These are phyloP conservation scores for Tetraneura akinire DNA, from an alignment of 1,140 invertebrate genomes.

Conservation along the genomic window DNA sequence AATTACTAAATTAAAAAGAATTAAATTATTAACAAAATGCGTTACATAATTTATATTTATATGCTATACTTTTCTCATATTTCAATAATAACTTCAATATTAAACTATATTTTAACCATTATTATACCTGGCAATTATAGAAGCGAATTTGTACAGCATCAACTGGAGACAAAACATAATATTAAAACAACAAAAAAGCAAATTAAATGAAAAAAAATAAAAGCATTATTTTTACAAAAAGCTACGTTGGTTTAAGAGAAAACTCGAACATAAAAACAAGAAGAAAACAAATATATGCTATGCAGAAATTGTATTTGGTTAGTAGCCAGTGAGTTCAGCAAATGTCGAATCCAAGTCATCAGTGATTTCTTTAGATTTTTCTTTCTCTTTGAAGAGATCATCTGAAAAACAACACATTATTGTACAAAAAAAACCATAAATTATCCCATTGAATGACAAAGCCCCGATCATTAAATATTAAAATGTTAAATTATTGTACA, in stretches of 20 bases:
- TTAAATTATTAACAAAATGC: too few species aligned
- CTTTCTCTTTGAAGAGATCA: slow-evolving; percentile 88
- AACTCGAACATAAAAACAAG: slow-evolving; percentile 37
- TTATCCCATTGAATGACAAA: not conserved
- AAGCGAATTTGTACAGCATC: slow-evolving; percentile 50
- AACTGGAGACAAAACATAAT: slow-evolving; percentile 45
- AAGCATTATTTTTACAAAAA: slow-evolving; percentile 47
- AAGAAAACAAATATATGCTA: slow-evolving; percentile 34
- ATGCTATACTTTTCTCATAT: too few species aligned
- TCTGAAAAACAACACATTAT: slow-evolving; percentile 68
- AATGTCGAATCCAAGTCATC: slow-evolving; percentile 98
- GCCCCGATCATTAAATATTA: not conserved
- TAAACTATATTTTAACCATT: not conserved
- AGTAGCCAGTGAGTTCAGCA: slow-evolving; percentile 81
- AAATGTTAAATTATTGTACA: slow-evolving; percentile 21
- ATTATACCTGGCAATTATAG: slow-evolving; percentile 44
- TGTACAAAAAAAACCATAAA: slow-evolving; percentile 31
- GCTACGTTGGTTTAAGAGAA: slow-evolving; percentile 34
- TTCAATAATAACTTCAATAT: too few species aligned
- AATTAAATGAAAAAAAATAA: slow-evolving; percentile 36
- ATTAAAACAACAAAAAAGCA: slow-evolving; percentile 34
- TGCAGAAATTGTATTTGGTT: slow-evolving; percentile 59
- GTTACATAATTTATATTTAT: not conserved
- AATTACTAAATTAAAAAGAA: too few species aligned
- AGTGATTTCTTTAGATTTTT: slow-evolving; percentile 93